These are phyloP conservation scores for Chelonia mydas DNA, from an alignment of 2,797 vertebrate genomes.

Conservation along the genomic window DNA sequence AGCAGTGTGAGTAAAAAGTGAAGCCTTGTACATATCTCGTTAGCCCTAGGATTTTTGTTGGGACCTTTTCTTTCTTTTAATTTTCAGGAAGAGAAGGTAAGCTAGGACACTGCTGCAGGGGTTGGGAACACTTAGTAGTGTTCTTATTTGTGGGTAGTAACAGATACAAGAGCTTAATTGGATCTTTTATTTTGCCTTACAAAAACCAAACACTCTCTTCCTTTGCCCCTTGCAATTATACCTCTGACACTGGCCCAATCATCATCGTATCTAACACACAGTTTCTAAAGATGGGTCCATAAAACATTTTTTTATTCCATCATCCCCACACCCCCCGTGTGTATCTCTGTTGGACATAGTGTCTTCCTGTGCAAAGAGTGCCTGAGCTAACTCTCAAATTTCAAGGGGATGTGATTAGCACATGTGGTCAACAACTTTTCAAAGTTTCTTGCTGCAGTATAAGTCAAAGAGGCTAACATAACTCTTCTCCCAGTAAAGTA, in stretches of 20 bases:
- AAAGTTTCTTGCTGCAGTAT: conserved; percentile 18
- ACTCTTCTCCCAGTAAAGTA: conserved; percentile 39
- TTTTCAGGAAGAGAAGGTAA: neutral
- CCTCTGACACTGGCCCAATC: neutral
- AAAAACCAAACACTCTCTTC: neutral
- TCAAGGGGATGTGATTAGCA: conserved; percentile 20
- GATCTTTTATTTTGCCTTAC: neutral
- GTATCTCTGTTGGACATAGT: neutral
- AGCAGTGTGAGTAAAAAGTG: accelerated
- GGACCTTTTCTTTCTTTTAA: neutral
- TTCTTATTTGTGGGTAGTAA: too few species aligned
- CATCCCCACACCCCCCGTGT: neutral
- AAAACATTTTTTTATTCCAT: conserved; percentile 10
- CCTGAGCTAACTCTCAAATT: neutral
- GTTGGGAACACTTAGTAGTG: neutral
- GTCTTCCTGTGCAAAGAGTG: neutral
- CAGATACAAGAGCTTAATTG: neutral
- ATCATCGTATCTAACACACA: neutral
- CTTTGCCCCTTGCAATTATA: neutral
- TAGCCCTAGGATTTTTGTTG: neutral
- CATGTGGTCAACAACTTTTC: conserved; percentile 38
- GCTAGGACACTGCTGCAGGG: neutral
- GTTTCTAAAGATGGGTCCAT: neutral
- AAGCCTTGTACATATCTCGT: neutral
- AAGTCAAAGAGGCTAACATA: conserved; percentile 38